phyloP scores from a whole-genome alignment of 2,113 vertebrate genomes.

The Alouatta palliata region DNA sequence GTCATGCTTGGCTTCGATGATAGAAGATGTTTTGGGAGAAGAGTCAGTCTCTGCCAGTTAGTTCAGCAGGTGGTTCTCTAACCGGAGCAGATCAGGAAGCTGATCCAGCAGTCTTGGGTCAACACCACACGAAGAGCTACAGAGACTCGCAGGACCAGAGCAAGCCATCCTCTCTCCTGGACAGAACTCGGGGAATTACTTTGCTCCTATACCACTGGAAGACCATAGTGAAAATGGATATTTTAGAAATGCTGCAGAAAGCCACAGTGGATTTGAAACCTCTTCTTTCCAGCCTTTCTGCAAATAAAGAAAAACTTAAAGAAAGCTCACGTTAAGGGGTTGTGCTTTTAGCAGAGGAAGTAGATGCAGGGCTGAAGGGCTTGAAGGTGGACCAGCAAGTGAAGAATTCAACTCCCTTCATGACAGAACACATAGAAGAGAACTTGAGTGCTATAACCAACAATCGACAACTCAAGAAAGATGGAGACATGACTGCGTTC shows the following conservation, averaged over 20 bases:
- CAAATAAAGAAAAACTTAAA: constrained; percentile 96
- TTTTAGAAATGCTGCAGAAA: constrained; percentile 97
- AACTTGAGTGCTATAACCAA: constrained; percentile 86
- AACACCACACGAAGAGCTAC: constrained; percentile 96
- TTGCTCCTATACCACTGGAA: constrained; percentile 95
- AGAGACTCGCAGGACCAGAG: constrained; percentile 94
- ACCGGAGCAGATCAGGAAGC: constrained; percentile 94
- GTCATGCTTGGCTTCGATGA: constrained; percentile 97
- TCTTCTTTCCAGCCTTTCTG: constrained; percentile 95
- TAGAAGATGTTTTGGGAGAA: constrained; percentile 97
- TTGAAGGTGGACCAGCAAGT: constrained; percentile 90
- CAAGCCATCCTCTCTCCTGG: constrained; percentile 90
- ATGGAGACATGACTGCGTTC: constrained; percentile 98
- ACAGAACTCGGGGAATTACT: constrained; percentile 92
- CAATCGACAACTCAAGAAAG: constrained; percentile 84
- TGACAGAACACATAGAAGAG: constrained; percentile 96
- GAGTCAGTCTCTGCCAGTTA: constrained; percentile 94
- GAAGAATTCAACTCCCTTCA: constrained; percentile 92
- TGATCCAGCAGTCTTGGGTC: constrained; percentile 96
- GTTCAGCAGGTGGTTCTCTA: constrained; percentile 98
- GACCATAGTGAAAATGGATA: constrained; percentile 96
- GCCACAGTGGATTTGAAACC: constrained; percentile 99
- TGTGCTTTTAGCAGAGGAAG: constrained; percentile 96
- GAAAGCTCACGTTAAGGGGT: constrained; percentile 95
- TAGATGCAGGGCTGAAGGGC: constrained; percentile 95